A percentile compares a stretch with the other conserved stretches of the same genome.
Conservation (phyloP, 2,888 invertebrate genomes). For the Odiellus spinosus region DNA sequence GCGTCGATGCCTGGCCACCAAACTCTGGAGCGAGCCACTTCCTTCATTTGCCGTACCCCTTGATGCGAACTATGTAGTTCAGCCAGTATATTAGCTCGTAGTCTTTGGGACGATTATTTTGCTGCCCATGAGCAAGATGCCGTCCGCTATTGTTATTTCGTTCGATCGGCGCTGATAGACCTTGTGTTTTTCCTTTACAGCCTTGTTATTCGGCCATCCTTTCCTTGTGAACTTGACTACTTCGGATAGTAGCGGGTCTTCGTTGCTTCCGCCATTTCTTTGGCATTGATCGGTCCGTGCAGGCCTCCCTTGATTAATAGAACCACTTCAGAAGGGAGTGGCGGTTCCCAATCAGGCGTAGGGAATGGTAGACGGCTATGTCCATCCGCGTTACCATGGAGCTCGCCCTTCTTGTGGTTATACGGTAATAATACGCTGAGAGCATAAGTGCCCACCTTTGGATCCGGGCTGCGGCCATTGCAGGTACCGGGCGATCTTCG, state of each 20-base stretch:
- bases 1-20: background rate
- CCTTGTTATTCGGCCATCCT: slow-evolving; percentile 2
- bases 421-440: slow-evolving; percentile 25
- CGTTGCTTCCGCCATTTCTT: slow-evolving; percentile 2
- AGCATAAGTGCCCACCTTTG: slow-evolving; percentile 24
- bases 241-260: background rate
- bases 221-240: background rate
- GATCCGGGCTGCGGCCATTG: slow-evolving; percentile 23
- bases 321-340: slow-evolving; percentile 1
- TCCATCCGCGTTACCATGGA: slow-evolving; percentile 25
- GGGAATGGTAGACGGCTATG: slow-evolving; percentile 21
- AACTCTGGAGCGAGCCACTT: background rate
- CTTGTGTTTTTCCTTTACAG: too few relatives aligned
- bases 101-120: slow-evolving; percentile 21
- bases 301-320: slow-evolving; percentile 1
- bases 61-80: slow-evolving; percentile 23
- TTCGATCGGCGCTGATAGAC: too few relatives aligned
- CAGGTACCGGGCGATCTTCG: slow-evolving; percentile 14
- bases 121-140: slow-evolving; percentile 19
- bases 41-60: slow-evolving; percentile 17
- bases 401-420: slow-evolving; percentile 22
- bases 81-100: slow-evolving; percentile 16
- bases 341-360: background rate
- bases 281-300: slow-evolving; percentile 1
- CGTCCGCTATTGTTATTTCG: slow-evolving; percentile 18